Conservation (phyloP, 1,140 invertebrate genomes). For the Meloidogyne chitwoodi region DNA sequence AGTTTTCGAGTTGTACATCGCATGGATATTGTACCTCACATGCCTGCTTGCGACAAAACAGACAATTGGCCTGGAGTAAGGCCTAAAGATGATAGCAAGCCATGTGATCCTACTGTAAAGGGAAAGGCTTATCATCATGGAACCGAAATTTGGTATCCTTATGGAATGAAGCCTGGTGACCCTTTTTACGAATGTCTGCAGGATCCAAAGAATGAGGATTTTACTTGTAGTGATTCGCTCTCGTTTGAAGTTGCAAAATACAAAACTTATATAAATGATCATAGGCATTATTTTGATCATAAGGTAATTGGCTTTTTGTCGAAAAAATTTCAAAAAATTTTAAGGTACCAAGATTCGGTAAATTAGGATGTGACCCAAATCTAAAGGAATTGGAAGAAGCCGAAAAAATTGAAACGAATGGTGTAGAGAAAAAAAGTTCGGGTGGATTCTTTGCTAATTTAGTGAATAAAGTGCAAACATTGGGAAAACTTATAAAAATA, state of each 20-base stretch:
- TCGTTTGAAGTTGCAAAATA: constrained; percentile 32
- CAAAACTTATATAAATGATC: constrained; percentile 41
- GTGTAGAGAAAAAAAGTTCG: background rate
- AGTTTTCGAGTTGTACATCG: constrained; percentile 43
- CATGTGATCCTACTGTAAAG: constrained; percentile 24
- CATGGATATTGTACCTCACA: constrained; percentile 40
- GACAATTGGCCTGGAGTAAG: background rate
- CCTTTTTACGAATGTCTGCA: constrained; percentile 39
- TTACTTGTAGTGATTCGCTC: constrained; percentile 33
- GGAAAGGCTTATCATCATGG: constrained; percentile 38
- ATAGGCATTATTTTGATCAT: constrained; percentile 45
- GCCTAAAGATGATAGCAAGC: constrained; percentile 22
- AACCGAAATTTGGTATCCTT: constrained; percentile 38
- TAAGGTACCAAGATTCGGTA: constrained; percentile 26
- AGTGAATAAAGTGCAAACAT: background rate
- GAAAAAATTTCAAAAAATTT: background rate
- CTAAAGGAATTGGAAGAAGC: background rate
- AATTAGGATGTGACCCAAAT: constrained; percentile 27
- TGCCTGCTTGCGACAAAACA: constrained; percentile 34
- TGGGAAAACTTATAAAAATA: background rate
- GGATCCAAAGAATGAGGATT: constrained; percentile 38
- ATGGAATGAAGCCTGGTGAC: background rate
- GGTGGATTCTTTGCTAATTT: background rate
- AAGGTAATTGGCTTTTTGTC: constrained; percentile 22
- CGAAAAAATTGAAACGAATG: background rate